Base-by-base conservation (phyloP, 2,113 vertebrate genomes). In the Heteronetta atricapilla region DNA sequence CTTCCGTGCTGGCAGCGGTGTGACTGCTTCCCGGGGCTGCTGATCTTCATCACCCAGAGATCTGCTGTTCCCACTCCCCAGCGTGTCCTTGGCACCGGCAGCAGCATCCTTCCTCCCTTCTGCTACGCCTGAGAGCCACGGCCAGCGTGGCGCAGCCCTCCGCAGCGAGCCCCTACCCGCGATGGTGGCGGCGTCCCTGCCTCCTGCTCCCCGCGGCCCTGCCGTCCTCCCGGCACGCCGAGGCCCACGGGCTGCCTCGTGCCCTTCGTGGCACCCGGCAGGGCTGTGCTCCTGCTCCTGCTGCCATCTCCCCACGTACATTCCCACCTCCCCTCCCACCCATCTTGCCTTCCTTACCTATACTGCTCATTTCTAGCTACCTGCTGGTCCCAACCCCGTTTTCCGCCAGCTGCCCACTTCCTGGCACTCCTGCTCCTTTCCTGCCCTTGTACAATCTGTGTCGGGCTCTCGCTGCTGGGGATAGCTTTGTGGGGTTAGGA, bases 71-170 rank as follows among this genome's bases (percentile, higher is more conserved):
- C 89, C 7, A 0, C 67, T 95, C 72, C 91, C 3, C 3, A 82
- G 72, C 18, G 0, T 89, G 90, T 91, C 92, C 92, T 70, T 62
- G 89, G 81, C 58, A 66, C 77, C 1, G 10, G 68, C 86, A 82
- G 84, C 81, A 89, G 72, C 86, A 78, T 90, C 91, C 70, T 94
- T 89, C 89, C 93, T 92, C 33, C 88, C 68, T 90, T 90, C 94
- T 92, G 91, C 78, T 86, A 20, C 2, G 69, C 78, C 67, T 68
- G 60, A 36, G 63, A 86, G 69, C 68, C 12, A 2, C 0, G 2
- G 69, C 88, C 86, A 78, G 92, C 70, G 26, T 0, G 0, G 89
- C 10, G 2, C 79, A 84, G 85, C 59, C 64, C 46, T 60, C 31
- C 74, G 75, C 86, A 86, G 76, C 0, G 3, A 85, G 66, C 53